Evolutionary conservation across 2,797 vertebrate species (phyloP).

Genomic region (Phalanger gymnotis): DNA sequence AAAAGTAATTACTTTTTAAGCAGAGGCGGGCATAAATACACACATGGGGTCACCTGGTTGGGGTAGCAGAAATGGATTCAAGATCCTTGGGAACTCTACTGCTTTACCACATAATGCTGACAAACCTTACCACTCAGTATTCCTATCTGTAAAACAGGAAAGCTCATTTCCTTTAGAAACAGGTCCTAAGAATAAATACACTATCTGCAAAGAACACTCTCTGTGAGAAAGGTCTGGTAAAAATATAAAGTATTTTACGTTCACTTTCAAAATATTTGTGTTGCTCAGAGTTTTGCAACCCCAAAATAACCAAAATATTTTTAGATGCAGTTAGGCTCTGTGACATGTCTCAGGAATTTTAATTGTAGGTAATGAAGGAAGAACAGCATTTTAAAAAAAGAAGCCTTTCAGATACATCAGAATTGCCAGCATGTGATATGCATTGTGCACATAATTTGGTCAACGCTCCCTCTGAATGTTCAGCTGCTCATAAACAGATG

Average conservation of each 20-base stretch:
- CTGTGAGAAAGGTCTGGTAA: not conserved
- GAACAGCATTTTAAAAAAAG: not conserved
- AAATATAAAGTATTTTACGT: not conserved
- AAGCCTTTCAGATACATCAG: conserved; percentile 40
- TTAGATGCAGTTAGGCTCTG: conserved; percentile 51
- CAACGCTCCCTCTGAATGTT: conserved; percentile 44
- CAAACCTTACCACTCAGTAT: conserved; percentile 27
- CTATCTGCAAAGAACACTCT: not conserved
- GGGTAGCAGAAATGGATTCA: conserved; percentile 10
- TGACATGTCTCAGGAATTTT: conserved; percentile 59
- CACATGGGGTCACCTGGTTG: not conserved
- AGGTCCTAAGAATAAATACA: not conserved
- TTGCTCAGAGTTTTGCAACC: conserved; percentile 29
- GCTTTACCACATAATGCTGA: conserved; percentile 1
- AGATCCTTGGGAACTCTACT: not conserved
- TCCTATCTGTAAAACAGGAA: conserved; percentile 12
- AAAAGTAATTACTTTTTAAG: not conserved
- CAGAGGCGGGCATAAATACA: not conserved
- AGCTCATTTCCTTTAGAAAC: not conserved
- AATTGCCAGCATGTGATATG: conserved; percentile 55
- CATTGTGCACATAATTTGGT: conserved; percentile 54
- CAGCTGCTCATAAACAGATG: conserved; percentile 60
- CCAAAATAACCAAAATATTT: conserved; percentile 62
- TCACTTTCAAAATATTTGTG: not conserved
- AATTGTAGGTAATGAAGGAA: conserved; percentile 42